Evolutionary conservation across 2,888 invertebrate genomes (phyloP).

Genomic region (Drosophila prolongata): DNA sequence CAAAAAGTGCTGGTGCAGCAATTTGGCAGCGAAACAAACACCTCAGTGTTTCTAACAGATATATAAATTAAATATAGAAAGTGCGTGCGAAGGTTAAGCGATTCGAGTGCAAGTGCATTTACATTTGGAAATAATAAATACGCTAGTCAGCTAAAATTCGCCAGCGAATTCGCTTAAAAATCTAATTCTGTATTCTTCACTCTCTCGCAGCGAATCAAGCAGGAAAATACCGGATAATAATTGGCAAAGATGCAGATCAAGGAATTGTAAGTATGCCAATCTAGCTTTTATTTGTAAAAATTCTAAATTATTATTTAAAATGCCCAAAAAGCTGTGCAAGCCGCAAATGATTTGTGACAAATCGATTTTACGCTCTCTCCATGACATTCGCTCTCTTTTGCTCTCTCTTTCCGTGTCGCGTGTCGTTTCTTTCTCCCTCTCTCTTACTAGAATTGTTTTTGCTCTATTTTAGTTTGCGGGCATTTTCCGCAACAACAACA

Average conservation of each 20-base stretch:
- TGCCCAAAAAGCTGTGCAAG: conserved; percentile 40
- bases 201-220: conserved; percentile 39
- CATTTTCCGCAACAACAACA: conserved; percentile 33
- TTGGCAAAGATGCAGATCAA: conserved; percentile 81
- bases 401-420: conserved; percentile 19
- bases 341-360: conserved; percentile 66
- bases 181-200: conserved; percentile 39
- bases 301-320: conserved; percentile 1
- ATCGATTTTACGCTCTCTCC: conserved; percentile 67
- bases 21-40: conserved; percentile 14
- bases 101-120: conserved; percentile 61
- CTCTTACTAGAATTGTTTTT: conserved; percentile 8
- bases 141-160: conserved; percentile 1
- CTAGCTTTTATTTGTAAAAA: conserved; percentile 1
- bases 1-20: conserved; percentile 11
- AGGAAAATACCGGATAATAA: conserved; percentile 40
- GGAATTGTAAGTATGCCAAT: conserved; percentile 77
- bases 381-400: conserved; percentile 21
- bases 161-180: conserved; percentile 11
- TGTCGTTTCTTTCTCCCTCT: conserved; percentile 16
- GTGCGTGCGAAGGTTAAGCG: conserved; percentile 62
- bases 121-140: conserved; percentile 24
- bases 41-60: conserved; percentile 9
- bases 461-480: conserved; percentile 30
- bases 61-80: conserved; percentile 37